Evolutionary conservation across 1,140 invertebrate species (phyloP), one percentile per base, ranked within the genome.

Genomic region (Limonius californicus): DNA sequence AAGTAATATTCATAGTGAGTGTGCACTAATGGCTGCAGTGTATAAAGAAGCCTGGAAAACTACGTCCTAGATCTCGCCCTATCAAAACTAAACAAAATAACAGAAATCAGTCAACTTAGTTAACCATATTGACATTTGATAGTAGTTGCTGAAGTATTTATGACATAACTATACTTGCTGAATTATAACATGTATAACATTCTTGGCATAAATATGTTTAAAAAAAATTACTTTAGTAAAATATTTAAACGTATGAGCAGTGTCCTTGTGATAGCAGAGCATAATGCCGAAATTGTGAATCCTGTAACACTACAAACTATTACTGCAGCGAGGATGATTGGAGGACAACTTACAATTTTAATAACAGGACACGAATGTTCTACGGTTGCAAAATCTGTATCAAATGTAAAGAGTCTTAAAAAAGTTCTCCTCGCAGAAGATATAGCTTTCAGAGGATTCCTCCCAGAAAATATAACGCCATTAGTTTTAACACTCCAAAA

Each of bases 181-280:
- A n/a, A n/a, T n/a, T n/a, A n/a, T n/a, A n/a, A n/a, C n/a, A n/a
- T n/a, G n/a, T n/a, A n/a, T n/a, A n/a, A n/a, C n/a, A n/a, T n/a
- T n/a, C n/a, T n/a, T n/a, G n/a, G n/a, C n/a, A n/a, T n/a, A n/a
- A n/a, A n/a, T n/a, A n/a, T n/a, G n/a, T n/a, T n/a, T n/a, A n/a
- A n/a, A n/a, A n/a, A n/a, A n/a, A n/a, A n/a, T n/a, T n/a, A n/a
- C n/a, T n/a, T n/a, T n/a, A n/a, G n/a, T n/a, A n/a, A n/a, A n/a
- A n/a, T n/a, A n/a, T n/a, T n/a, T n/a, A 77, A 79, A 66, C 81
- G 90, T 30, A 81, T 89, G 64, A 88, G 92, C 76, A 92, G 90
- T 72, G 97, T 95, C 0, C 80, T 99, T 61, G 90, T 99, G 0
- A 86, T 99, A 68, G 96, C 92, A 12, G 96, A 99, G 78, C 95